Evolutionary conservation across 2,113 vertebrate species (phyloP), one percentile per base, ranked within the genome.

Genomic region (Kryptolebias marmoratus): DNA sequence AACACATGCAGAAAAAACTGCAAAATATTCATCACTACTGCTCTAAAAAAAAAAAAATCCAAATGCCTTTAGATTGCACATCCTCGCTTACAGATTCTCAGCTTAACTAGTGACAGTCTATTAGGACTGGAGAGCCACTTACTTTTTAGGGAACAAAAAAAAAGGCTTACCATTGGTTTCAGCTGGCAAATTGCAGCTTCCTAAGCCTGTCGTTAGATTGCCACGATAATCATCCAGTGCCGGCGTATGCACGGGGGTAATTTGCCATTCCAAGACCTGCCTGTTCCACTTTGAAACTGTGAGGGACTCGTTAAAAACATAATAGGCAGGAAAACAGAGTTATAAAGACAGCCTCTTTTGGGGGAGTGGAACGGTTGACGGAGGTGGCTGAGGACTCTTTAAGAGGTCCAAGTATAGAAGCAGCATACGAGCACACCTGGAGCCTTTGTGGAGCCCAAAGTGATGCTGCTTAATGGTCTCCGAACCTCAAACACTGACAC

Each of bases 131-230:
- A 88, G 73, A 81, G 74, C 77, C 88, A 84, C 89, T 89, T 87
- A 65, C 83, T 68, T 73, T 75, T 70, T 56, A 64, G 49, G 32
- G 22, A 57, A 45, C 68, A 69, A 56, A 39, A 68, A 65, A 67
- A 57, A 30, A 50, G 16, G 16, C 57, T 79, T 75, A 77, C 67
- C 64, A 85, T 87, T 65, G 74, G 89, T 89, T 92, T 91, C 87
- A 89, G 87, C 79, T 79, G 80, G 85, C 68, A 92, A 93, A 92
- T 91, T 92, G 83, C 86, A 89, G 87, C 88, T 89, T 91, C 89
- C 79, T 79, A 72, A 87, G 79, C 71, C 85, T 86, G 80, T 86
- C 83, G 81, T 90, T 91, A 85, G 87, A 85, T 82, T 83, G 72
- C 87, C 78, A 82, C 75, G 75, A 90, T 92, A 90, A 93, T 91